A percentile compares a stretch with the other conserved stretches of the same genome.
Evolutionary conservation across 1,140 invertebrate genomes (phyloP).

Genomic region (Cydia amplana): DNA sequence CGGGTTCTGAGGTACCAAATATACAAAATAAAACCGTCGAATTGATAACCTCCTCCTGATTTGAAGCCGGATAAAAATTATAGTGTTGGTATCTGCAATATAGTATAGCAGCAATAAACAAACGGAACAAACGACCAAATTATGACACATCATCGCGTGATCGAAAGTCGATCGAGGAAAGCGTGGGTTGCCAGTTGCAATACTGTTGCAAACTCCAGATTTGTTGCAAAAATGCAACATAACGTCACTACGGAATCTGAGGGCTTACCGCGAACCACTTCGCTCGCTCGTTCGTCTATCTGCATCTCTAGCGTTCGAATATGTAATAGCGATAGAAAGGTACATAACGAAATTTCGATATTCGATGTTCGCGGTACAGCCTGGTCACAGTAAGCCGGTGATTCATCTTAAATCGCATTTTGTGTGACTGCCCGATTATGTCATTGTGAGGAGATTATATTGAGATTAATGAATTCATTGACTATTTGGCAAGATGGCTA

Average conservation of each 20-base stretch:
- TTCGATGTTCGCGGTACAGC: too few relatives aligned
- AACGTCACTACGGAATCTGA: background rate
- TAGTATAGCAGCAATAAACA: background rate
- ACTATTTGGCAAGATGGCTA: too few relatives aligned
- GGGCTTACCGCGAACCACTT: too few relatives aligned
- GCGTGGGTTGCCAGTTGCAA: background rate
- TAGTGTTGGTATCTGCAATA: background rate
- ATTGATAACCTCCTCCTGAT: too few relatives aligned
- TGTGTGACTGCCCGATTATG: background rate
- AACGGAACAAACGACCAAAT: background rate
- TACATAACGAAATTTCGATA: too few relatives aligned
- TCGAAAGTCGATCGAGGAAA: conserved; percentile 2
- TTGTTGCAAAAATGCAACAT: conserved; percentile 7
- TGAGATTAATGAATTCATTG: too few relatives aligned
- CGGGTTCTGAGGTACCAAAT: too few relatives aligned
- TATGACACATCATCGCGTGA: conserved; percentile 8
- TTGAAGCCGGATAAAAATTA: too few relatives aligned
- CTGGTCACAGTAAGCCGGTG: background rate
- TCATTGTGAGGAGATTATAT: background rate
- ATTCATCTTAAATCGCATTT: background rate
- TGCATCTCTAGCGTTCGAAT: background rate
- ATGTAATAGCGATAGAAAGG: too few relatives aligned
- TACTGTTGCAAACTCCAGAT: background rate
- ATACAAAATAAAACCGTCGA: too few relatives aligned
- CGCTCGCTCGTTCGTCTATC: background rate